phyloP scores from a whole-genome alignment of 2,888 invertebrate species.

The Drosophila longiperda region DNA sequence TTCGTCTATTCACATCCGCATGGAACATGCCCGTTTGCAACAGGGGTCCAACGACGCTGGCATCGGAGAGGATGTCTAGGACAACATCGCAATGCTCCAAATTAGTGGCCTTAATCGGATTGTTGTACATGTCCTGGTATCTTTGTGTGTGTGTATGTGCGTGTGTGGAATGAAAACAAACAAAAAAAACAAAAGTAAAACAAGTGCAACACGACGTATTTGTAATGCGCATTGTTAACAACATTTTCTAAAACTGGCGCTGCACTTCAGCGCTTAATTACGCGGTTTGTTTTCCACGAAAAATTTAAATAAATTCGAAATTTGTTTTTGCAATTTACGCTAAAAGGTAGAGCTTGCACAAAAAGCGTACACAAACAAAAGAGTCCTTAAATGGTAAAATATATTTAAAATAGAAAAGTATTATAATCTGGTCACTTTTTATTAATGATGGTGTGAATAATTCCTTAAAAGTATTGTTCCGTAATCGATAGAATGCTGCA shows the following conservation, averaged over 20 bases:
- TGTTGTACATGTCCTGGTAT: constrained; percentile 87
- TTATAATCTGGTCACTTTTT: neutral
- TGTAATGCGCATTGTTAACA: constrained; percentile 51
- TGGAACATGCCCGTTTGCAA: constrained; percentile 91
- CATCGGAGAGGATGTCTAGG: constrained; percentile 95
- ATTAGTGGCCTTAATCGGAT: constrained; percentile 86
- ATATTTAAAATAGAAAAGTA: neutral
- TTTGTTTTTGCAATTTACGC: neutral
- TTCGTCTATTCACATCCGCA: constrained; percentile 90
- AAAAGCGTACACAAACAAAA: neutral
- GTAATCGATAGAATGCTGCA: neutral
- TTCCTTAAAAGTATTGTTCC: neutral
- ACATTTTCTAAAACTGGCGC: constrained; percentile 31
- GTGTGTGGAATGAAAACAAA: constrained; percentile 1
- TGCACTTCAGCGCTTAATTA: constrained; percentile 49
- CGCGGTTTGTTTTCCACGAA: constrained; percentile 37
- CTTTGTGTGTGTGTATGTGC: constrained; percentile 77
- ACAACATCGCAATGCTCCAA: constrained; percentile 91
- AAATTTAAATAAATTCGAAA: constrained; percentile 2
- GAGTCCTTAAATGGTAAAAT: neutral
- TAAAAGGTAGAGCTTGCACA: neutral
- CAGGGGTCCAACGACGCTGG: constrained; percentile 93
- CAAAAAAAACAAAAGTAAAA: neutral
- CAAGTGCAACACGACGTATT: constrained; percentile 49
- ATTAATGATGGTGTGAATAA: neutral